Evolutionary conservation across 2,888 invertebrate genomes (phyloP).

Genomic region (Phaonia tiefii): DNA sequence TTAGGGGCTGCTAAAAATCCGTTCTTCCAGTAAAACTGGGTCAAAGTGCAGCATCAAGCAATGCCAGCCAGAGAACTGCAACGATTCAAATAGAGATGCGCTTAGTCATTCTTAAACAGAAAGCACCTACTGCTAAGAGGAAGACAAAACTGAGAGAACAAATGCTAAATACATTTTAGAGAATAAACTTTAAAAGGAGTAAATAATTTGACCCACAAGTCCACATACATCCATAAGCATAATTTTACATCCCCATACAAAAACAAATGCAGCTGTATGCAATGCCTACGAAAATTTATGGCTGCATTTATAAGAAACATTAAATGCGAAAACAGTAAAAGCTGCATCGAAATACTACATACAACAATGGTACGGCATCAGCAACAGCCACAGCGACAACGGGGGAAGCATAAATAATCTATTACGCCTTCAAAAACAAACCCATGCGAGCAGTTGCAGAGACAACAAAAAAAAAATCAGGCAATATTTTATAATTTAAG

Average conservation of each 20-base stretch:
- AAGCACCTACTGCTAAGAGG: too few relatives aligned
- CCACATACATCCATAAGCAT: not conserved
- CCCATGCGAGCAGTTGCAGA: not conserved
- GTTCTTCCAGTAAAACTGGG: slow-evolving; percentile 25
- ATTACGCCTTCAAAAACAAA: slow-evolving; percentile 17
- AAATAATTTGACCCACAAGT: slow-evolving; percentile 10
- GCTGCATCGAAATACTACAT: not conserved
- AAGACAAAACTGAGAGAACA: too few relatives aligned
- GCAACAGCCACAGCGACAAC: not conserved
- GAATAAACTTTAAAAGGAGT: slow-evolving; percentile 1
- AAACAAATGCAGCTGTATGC: not conserved
- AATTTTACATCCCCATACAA: not conserved
- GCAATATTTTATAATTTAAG: not conserved
- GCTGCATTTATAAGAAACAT: slow-evolving; percentile 25
- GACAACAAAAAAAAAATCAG: not conserved
- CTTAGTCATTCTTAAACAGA: too few relatives aligned
- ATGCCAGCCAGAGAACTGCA: slow-evolving; percentile 23
- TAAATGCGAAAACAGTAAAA: not conserved
- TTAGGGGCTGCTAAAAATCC: slow-evolving; percentile 14
- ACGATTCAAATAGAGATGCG: slow-evolving; percentile 2
- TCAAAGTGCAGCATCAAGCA: slow-evolving; percentile 27
- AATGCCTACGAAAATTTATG: not conserved
- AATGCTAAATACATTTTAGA: too few relatives aligned
- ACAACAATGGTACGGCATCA: not conserved
- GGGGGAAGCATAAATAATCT: slow-evolving; percentile 10